Evolutionary conservation across 1,140 invertebrate species (phyloP), one percentile per base, ranked within the genome.

Genomic region (Centruroides vittatus): DNA sequence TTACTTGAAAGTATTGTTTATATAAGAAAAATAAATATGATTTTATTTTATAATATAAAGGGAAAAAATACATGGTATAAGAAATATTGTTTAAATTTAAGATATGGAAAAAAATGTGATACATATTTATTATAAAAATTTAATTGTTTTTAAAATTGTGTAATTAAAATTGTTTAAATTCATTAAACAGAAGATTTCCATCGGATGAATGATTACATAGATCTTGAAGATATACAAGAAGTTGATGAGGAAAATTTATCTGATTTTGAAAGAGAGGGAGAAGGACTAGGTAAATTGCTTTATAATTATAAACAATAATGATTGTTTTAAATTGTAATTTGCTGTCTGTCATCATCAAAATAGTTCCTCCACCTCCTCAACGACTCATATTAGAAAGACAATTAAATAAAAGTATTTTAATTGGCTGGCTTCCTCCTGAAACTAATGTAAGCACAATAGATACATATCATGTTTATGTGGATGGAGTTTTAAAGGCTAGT

Each of bases 361-460:
- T n/a, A n/a, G 41, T 34, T 23, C 59, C 60, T 80, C 91, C 94
- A 72, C 89, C 89, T 73, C 96, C 96, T 58, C 84, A 88, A 73
- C 89, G 97, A 74, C 82, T 99, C 70, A 93, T 89, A 13, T 81
- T 99, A 69, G 96, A 99, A 79, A 81, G 94, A 61, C 94, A 98
- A 77, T 82, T 99, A 67, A 93, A 96, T 80, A 98, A 96, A 80
- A 95, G 93, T 73, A 89, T 98, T 65, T 81, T 99, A 67, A 95
- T 99, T 70, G 90, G 92, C 66, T 99, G 96, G 96, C 84, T 89
- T 52, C 91, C 93, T 0, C 78, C 73, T 59, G 88, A 86, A 67
- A 77, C 80, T 69, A 74, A 81, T 12, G 9, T 56, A 23, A 74
- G 75, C 47, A 80, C 86, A 64, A 84, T 96, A 61, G 90, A 94